Base-by-base conservation (phyloP, 1,140 invertebrate species). In the Orussus abietinus region DNA sequence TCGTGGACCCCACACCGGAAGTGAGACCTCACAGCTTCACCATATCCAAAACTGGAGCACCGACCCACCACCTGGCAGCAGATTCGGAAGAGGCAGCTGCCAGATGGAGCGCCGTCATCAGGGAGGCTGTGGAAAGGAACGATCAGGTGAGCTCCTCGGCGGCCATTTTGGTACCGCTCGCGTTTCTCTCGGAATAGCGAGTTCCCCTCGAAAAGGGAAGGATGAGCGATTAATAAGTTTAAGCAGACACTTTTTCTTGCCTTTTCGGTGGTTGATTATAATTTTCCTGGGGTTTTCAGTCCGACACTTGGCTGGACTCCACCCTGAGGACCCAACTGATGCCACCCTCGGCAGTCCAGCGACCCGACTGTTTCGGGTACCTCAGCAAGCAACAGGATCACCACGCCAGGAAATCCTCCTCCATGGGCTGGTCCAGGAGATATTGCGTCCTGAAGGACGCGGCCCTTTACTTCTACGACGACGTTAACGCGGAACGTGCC, bases 401-500 rank as follows among this genome's bases (percentile, higher is more conserved):
- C n/a, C n/a, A 85, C 69, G 52, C 84, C 79, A 66, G 85, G 76
- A 82, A 90, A 86, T 72, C 84, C 78, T 32, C 66, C 1, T 70
- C 71, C 6, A 69, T 66, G 13, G 68, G 67, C 14, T 97, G 92
- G 92, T 87, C 85, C 42, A 83, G 86, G 55, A 79, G 92, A 30
- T 96, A 94, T 75, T 96, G 93, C 75, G 86, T 97, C 13, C 78
- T 97, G 4, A 96, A 96, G 69, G 92, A 96, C 70, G 93, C 92
- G 30, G 93, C 90, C 55, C 77, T 97, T 7, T 97, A 94, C 74
- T 94, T 96, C 72, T 97, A 94, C 72, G 84, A 85, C 52, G 89
- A 93, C 64, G 83, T 81, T 9, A 87, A 87, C 60, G 85, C 91
- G 44, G 86, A 86, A 55, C 83, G 77, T 61, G 90, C 92, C 49